A percentile compares a stretch with the other conserved stretches of the same genome.
These are phyloP conservation scores for Frieseomelitta varia DNA, from an alignment of 1,140 invertebrate genomes.

Conservation along the genomic window DNA sequence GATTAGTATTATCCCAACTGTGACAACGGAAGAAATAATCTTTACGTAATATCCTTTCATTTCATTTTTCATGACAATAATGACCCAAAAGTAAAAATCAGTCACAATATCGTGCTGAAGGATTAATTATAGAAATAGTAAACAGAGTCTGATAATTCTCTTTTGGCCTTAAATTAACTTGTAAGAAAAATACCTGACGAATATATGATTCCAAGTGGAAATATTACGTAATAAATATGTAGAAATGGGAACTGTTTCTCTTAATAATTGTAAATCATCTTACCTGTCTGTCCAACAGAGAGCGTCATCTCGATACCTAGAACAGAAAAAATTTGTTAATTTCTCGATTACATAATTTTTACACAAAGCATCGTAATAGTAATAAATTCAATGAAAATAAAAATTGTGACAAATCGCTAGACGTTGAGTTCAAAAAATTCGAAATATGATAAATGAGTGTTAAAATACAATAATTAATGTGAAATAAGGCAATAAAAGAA, in stretches of 20 bases:
- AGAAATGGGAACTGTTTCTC: background rate
- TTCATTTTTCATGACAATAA: too few species aligned
- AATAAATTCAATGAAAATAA: background rate
- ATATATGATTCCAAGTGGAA: too few species aligned
- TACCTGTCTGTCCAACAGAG: slow-evolving; percentile 90
- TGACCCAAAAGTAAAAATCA: too few species aligned
- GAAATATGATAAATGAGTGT: background rate
- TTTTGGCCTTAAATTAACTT: too few species aligned
- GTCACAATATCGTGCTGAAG: too few species aligned
- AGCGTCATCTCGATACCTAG: slow-evolving; percentile 89
- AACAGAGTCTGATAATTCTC: too few species aligned
- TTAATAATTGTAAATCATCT: slow-evolving; percentile 61
- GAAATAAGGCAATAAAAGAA: background rate
- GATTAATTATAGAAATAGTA: too few species aligned
- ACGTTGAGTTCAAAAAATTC: background rate
- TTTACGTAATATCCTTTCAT: too few species aligned
- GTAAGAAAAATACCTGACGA: too few species aligned
- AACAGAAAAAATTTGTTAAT: slow-evolving; percentile 73
- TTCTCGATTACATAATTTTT: background rate
- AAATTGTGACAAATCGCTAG: background rate
- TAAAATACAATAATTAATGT: background rate
- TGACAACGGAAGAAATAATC: too few species aligned
- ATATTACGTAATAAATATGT: too few species aligned
- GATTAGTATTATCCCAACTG: too few species aligned
- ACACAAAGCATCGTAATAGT: background rate